Conservation (phyloP, 2,888 invertebrate genomes). For the Polydrusus pterygomalis region DNA sequence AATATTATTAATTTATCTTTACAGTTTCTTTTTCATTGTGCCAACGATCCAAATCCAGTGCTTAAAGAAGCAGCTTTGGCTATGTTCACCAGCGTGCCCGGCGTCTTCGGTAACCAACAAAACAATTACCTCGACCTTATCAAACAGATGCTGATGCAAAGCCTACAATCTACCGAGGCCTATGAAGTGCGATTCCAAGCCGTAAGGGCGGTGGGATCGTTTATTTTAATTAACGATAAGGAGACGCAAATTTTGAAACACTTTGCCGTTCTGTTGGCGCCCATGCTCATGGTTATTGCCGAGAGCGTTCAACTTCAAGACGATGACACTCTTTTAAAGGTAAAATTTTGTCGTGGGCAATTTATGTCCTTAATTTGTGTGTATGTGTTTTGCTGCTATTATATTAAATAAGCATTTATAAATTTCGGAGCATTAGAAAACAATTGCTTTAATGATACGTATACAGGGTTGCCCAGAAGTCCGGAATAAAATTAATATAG, state of each 20-base stretch:
- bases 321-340: conserved; percentile 92
- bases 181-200: conserved; percentile 88
- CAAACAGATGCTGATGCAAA: conserved; percentile 94
- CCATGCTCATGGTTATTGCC: conserved; percentile 84
- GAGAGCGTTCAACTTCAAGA: conserved; percentile 89
- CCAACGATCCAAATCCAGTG: conserved; percentile 86
- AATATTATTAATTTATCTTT: conserved; percentile 50
- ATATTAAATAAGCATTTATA: no score
- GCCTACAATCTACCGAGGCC: conserved; percentile 80
- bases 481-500: no score
- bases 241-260: conserved; percentile 92
- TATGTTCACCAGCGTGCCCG: conserved; percentile 96
- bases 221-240: conserved; percentile 94
- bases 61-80: conserved; percentile 95
- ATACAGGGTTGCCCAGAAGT: no score
- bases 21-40: conserved; percentile 93
- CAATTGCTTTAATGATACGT: no score
- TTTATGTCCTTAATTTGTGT: no score
- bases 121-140: conserved; percentile 92
- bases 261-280: conserved; percentile 89
- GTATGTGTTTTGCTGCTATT: no score
- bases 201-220: conserved; percentile 88
- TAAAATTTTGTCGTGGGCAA: conserved; percentile 10
- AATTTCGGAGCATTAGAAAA: no score
- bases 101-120: conserved; percentile 97